Evolutionary conservation across 2,113 vertebrate species (phyloP).

Genomic region (Elachura formosa): DNA sequence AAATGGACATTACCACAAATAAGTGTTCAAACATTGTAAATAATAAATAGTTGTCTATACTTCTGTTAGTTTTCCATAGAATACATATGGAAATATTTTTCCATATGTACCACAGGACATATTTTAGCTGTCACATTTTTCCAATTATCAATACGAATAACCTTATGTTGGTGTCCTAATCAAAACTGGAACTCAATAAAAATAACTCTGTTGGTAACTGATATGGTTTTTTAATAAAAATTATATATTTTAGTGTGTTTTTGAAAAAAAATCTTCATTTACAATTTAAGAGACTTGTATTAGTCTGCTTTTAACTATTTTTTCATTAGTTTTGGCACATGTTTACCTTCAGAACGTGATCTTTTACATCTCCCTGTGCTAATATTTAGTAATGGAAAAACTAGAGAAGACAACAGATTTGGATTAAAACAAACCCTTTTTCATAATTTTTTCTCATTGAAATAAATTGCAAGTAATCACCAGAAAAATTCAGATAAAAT

Average conservation of each 20-base stretch:
- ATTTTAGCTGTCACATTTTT: neutral
- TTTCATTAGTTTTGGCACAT: neutral
- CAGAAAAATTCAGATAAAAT: neutral
- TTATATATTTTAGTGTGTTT: neutral
- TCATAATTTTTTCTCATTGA: neutral
- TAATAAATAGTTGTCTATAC: neutral
- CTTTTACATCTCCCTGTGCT: rapidly evolving
- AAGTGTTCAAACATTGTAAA: neutral
- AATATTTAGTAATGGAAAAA: neutral
- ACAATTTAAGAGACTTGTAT: neutral
- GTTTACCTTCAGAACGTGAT: neutral
- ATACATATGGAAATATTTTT: no score
- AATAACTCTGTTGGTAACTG: neutral
- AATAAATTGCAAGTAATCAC: neutral
- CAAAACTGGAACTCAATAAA: neutral
- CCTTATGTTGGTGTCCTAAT: neutral
- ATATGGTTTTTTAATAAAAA: neutral
- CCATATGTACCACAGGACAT: no score
- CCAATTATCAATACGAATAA: neutral
- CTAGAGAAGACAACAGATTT: rapidly evolving
- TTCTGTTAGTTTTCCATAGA: neutral
- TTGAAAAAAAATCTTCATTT: neutral
- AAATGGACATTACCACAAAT: neutral
- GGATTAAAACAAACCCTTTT: rapidly evolving
- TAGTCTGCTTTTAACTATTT: neutral